Evolutionary conservation across 2,797 vertebrate genomes (phyloP).

Genomic region (Cephalopachus bancanus): DNA sequence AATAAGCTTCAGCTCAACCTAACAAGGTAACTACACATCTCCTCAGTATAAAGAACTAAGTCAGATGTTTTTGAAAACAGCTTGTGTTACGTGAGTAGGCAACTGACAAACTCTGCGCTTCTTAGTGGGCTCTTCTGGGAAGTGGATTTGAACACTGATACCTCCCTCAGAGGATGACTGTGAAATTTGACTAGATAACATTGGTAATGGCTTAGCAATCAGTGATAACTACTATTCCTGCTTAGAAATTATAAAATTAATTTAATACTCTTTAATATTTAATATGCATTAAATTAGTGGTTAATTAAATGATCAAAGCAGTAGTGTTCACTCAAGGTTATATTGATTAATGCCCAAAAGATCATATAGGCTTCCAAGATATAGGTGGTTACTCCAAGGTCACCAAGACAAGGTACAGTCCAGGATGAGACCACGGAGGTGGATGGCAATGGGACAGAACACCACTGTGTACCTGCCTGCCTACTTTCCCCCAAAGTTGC

Average conservation of each 20-base stretch:
- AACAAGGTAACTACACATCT: neutral
- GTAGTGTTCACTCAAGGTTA: slow-evolving; percentile 11
- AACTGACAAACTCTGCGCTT: neutral
- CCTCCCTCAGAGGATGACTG: neutral
- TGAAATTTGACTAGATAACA: neutral
- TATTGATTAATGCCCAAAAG: neutral
- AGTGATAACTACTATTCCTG: neutral
- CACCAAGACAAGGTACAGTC: neutral
- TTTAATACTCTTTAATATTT: neutral
- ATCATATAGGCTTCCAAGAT: neutral
- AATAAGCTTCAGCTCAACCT: neutral
- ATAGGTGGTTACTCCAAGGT: neutral
- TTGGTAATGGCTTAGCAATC: neutral
- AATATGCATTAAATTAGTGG: neutral
- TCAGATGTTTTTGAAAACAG: neutral
- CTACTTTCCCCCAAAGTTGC: neutral
- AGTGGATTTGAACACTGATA: neutral
- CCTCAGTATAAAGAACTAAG: neutral
- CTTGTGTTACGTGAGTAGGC: neutral
- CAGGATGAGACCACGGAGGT: neutral
- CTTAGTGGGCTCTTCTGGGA: neutral
- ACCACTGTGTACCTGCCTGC: neutral
- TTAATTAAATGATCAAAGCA: neutral
- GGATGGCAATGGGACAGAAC: neutral
- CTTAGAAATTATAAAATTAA: neutral